These are phyloP conservation scores for Bacillus rossius DNA, from an alignment of 1,140 invertebrate genomes.

Conservation along the genomic window DNA sequence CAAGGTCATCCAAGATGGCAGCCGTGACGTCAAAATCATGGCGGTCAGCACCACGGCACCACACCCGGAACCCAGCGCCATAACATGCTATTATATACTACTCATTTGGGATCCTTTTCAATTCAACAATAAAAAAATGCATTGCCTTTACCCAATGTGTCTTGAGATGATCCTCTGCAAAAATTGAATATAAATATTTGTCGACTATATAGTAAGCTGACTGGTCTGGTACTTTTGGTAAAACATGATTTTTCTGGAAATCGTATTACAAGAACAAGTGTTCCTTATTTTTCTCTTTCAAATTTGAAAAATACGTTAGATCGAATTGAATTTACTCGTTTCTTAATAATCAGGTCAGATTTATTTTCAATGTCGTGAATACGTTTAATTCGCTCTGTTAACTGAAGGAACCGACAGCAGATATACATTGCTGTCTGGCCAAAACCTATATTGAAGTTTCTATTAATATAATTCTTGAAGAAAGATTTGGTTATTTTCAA, in stretches of 20 bases:
- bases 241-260: constrained; percentile 36
- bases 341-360: constrained; percentile 19
- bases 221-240: constrained; percentile 33
- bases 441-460: constrained; percentile 22
- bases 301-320: constrained; percentile 31
- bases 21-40: too few species aligned
- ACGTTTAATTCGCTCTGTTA: constrained; percentile 20
- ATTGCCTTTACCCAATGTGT: too few species aligned
- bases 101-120: constrained; percentile 29
- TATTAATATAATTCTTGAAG: constrained; percentile 20
- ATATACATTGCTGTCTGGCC: constrained; percentile 19
- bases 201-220: constrained; percentile 32
- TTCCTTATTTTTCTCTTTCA: constrained; percentile 26
- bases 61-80: too few species aligned
- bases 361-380: constrained; percentile 14
- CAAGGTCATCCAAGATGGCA: too few species aligned
- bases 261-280: constrained; percentile 32
- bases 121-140: constrained; percentile 22
- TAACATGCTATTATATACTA: too few species aligned
- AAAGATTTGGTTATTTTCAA: constrained; percentile 20
- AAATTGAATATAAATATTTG: constrained; percentile 38
- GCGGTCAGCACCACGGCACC: too few species aligned
- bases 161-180: neutral
- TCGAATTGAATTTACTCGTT: constrained; percentile 26
- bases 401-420: constrained; percentile 23